Evolutionary conservation across 2,888 invertebrate species (phyloP), one percentile per base, ranked within the genome.

Genomic region (Pyrrhia umbra): DNA sequence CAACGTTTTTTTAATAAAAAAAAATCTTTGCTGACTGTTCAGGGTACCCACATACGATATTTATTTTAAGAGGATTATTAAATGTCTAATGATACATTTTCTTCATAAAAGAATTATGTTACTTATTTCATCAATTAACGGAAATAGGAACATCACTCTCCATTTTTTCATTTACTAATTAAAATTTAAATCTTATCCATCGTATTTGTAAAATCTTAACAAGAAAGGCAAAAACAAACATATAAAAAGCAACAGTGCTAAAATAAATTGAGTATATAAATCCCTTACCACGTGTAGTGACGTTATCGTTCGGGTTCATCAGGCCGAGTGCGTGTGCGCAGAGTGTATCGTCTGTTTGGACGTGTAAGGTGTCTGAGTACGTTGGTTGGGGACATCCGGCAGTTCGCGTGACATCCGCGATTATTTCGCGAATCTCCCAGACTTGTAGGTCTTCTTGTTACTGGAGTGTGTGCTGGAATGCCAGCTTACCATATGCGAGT

Each of bases 351-450:
- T 67, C 45, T 68, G 68, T 78, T 70, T 57, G 51, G 64, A 68
- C 68, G 46, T 69, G 77, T 64, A 69, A 55, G 68, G 65, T 68
- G 79, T 72, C 68, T 55, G 72, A 21, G 49, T 39, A 43, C 47
- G 56, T 46, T 50, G 15, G 65, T 16, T 16, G 51, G 72, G 50
- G 55, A 73, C 76, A 77, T 84, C 84, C 80, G 77, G 78, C 74
- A 69, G 52, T 67, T 81, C 67, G 84, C 84, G 82, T 85, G 83
- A 79, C 59, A 71, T 68, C 61, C 68, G 50, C 68, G 61, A 78
- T 82, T 80, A 84, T 69, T 63, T 62, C 57, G 52, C 55, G 46
- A 58, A 60, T 73, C 60, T 61, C 55, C 40, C 16, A 55, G 58
- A 62, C 52, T 75, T 73, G 72, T 77, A 75, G 64, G 77, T 69